phyloP scores from a whole-genome alignment of 2,888 invertebrate genomes.

The Melinopterus prodromus region DNA sequence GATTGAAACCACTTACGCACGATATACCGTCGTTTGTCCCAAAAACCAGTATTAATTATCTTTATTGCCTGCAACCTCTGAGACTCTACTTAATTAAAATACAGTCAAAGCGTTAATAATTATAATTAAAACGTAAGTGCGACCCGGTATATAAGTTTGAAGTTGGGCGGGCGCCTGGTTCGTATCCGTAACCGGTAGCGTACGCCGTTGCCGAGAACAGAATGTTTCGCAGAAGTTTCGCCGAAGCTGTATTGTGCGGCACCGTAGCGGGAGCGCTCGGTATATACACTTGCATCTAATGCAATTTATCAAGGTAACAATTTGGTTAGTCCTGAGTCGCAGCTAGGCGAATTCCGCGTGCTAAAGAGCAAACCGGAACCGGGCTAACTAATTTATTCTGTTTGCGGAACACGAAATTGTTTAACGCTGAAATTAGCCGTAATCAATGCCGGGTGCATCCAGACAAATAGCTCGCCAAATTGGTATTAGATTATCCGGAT shows the following conservation, averaged over 20 bases:
- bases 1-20: too few species aligned
- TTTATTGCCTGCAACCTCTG: neutral
- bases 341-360: neutral
- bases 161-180: neutral
- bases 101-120: neutral
- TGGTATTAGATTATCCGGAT: neutral
- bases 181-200: neutral
- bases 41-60: neutral
- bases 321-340: neutral
- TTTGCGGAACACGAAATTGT: slow-evolving; percentile 19
- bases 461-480: slow-evolving; percentile 4
- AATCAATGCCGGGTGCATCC: slow-evolving; percentile 13
- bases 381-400: slow-evolving; percentile 21
- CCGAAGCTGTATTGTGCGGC: neutral
- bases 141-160: neutral
- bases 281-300: slow-evolving; percentile 4
- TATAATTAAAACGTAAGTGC: neutral
- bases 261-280: neutral
- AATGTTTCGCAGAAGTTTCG: neutral
- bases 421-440: slow-evolving; percentile 24
- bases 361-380: slow-evolving; percentile 13
- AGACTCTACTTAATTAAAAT: neutral
- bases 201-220: neutral
- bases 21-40: neutral
- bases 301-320: slow-evolving; percentile 4